Evolutionary conservation across 2,113 vertebrate genomes (phyloP), one percentile per base, ranked within the genome.

Genomic region (Sterna hirundo): DNA sequence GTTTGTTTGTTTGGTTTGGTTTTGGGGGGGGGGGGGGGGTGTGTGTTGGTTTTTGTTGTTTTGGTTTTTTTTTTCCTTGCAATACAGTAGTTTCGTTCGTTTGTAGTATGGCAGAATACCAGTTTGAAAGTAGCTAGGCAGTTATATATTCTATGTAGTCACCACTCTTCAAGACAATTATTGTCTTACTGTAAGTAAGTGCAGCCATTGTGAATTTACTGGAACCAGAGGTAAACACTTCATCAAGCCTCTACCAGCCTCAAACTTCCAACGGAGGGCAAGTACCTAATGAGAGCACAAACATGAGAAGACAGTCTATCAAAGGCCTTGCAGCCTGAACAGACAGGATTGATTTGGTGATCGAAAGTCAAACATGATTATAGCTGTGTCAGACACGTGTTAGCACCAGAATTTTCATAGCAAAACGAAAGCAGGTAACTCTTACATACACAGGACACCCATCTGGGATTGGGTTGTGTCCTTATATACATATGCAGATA

Each of bases 1-100:
- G 12, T 8, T 17, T 32, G 12, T 8, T 17, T 32, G 38, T 6
- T 70, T 1, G 0, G 8, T 65, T 76, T 49, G 25, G 5, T 57
- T 86, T 60, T 21, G 36, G 18, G 42, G 5, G 4, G 36, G 18
- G 42, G 5, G 4, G 15, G 15, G 27, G 17, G 15, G 44, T 47
- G 47, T 49, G 20, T 49, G 18, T 26, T 65, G 29, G 30, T 42
- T 36, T 13, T 71, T 71, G 51, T 7, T 71, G 29, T 13, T 42
- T 42, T 42, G 42, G 42, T 1, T 13, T 51, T n/a, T 1, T 26
- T 61, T 27, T 44, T 32, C 21, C 38, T 40, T 51, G 29, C 5
- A 20, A 14, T 60, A 46, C 11, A 26, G 6, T 70, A 75, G 18
- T 62, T 47, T 21, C 40, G 12, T 60, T 86, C 69, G 69, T 62